Base-by-base conservation (phyloP, 2,888 invertebrate species). In the Galeopsomyia nigrocyanea region DNA sequence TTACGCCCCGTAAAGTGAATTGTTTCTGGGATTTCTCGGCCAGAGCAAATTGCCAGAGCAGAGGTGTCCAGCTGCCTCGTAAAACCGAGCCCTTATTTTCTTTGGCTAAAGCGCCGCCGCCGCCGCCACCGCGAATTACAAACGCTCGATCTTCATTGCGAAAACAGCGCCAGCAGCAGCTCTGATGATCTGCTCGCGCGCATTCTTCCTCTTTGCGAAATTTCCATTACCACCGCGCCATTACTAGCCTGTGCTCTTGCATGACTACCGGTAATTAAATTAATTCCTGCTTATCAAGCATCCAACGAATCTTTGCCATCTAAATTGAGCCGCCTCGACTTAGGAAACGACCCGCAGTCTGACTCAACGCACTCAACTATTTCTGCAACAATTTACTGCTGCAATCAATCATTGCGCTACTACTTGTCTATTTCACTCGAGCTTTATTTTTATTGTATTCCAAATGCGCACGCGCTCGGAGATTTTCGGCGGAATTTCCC, bases 21-120 rank as follows among this genome's bases (percentile, higher is more conserved):
- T 82, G 82, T 82, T 82, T 82, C 81, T 80, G 78, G 80, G 81
- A 82, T 81, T 81, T 80, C 76, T 79, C 78, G 79, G 79, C 77
- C 26, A 5, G 39, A 39, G 39, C 39, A 78, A 78, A 80, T 78
- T 78, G 80, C 78, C 77, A 61, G 74, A 75, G 77, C 74, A 75
- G 78, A 78, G 78, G 77, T 77, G 76, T 73, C 75, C 76, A 72
- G 74, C 66, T 73, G 74, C 73, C 72, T 5, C 73, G 57, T 76
- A 68, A 72, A 71, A 71, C 71, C 66, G 58, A 46, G 72, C 58
- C 39, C 39, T 39, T 39, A 39, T 39, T 39, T 39, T 39, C 39
- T 1, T 39, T 7, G 39, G 7, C 39, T 10, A 58, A 61, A 53
- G 26, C 49, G 66, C 53, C 57, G 61, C 49, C 58, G 51, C 2